Evolutionary conservation across 2,797 vertebrate genomes (phyloP), one percentile per base, ranked within the genome.

Genomic region (Synaphobranchus kaupii): DNA sequence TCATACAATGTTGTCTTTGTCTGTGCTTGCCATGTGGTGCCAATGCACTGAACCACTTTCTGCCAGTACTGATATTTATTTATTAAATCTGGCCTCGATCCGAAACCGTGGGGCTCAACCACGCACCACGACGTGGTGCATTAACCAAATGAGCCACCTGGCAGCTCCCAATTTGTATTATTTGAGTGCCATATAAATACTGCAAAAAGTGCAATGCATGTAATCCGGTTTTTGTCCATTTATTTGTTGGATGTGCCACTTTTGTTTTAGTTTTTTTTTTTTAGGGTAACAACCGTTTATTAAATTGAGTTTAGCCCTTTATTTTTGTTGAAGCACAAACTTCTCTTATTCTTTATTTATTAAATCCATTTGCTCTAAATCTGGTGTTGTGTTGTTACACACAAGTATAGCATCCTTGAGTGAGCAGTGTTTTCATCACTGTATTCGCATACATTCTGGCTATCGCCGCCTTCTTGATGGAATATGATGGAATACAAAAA

Each of bases 11-110:
- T 89, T 1, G 13, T 89, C 60, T 68, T 71, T 71, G 86, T 87
- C 90, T 90, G 78, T 88, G 83, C 93, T 73, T 86, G 87, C 80
- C 88, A 85, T 88, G 89, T 90, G 90, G 86, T 84, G 87, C 88
- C 17, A 47, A 50, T 22, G n/a, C 9, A 83, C 20, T n/a, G 28
- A 81, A 63, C 60, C 60, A 66, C 44, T 83, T 71, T 34, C 47
- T 28, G 15, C 48, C 47, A 54, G 15, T 56, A 7, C 22, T 15
- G n/a, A 83, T n/a, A 6, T 54, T 17, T n/a, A 6, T 54, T 17
- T 28, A 48, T 48, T 76, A 85, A 76, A 76, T 22, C 20, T 22
- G 17, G 15, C 13, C 20, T 22, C 3, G 58, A 22, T 4, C 15
- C 20, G 58, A 39, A 39, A 39, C 39, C 39, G 39, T 39, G 4